Evolutionary conservation across 2,113 vertebrate genomes (phyloP).

Genomic region (Pseudolaguvia tuberculata): DNA sequence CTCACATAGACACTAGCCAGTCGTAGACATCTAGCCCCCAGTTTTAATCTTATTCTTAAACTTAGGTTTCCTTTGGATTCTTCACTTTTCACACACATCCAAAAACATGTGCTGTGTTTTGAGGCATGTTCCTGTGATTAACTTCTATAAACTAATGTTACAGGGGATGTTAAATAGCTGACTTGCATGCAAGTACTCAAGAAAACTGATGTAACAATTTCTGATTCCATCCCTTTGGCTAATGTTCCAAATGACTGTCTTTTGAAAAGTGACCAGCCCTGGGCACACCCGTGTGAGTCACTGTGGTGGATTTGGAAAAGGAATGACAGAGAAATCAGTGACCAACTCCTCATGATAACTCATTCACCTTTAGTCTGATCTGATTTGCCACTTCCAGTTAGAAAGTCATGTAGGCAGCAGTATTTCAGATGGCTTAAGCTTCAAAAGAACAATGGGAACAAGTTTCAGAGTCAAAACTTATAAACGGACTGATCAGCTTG

Average conservation of each 20-base stretch:
- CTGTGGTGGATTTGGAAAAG: slow-evolving; percentile 19
- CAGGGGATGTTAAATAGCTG: slow-evolving; percentile 16
- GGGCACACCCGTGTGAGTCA: slow-evolving; percentile 26
- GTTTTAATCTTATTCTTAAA: neutral
- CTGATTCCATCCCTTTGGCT: slow-evolving; percentile 62
- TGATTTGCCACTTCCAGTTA: slow-evolving; percentile 53
- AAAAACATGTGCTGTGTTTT: too few species aligned
- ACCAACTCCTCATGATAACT: slow-evolving; percentile 36
- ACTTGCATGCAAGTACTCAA: slow-evolving; percentile 28
- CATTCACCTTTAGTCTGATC: slow-evolving; percentile 63
- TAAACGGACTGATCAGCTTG: neutral
- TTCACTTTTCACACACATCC: neutral
- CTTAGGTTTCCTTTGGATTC: neutral
- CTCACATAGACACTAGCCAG: neutral
- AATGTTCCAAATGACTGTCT: slow-evolving; percentile 45
- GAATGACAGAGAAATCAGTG: slow-evolving; percentile 22
- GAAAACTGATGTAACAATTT: slow-evolving; percentile 59
- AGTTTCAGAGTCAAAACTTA: slow-evolving; percentile 54
- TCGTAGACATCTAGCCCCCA: neutral
- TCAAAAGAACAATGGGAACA: slow-evolving; percentile 42
- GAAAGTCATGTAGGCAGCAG: neutral
- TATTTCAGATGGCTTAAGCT: slow-evolving; percentile 47
- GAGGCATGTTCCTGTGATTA: neutral
- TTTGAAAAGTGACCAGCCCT: slow-evolving; percentile 12
- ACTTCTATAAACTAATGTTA: neutral